phyloP scores from a whole-genome alignment of 2,888 invertebrate species.

The Polyploca ridens region DNA sequence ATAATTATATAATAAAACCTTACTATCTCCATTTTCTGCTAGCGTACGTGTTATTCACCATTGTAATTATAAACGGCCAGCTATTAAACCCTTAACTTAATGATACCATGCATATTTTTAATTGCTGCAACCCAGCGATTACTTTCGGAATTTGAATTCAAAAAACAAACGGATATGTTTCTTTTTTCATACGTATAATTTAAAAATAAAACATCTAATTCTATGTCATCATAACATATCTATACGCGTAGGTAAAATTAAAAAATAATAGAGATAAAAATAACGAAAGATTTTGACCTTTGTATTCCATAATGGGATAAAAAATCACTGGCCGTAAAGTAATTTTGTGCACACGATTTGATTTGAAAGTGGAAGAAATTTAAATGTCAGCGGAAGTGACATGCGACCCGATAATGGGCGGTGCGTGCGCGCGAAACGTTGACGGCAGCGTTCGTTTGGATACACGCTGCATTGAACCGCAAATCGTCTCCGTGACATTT shows the following conservation, averaged over 20 bases:
- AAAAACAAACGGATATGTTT: slow-evolving; percentile 27
- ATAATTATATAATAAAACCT: slow-evolving; percentile 49
- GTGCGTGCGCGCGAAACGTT: slow-evolving; percentile 52
- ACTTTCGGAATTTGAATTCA: slow-evolving; percentile 40
- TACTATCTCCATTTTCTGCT: slow-evolving; percentile 49
- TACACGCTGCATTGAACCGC: slow-evolving; percentile 39
- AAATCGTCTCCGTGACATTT: slow-evolving; percentile 48
- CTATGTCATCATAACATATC: neutral
- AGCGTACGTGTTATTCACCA: slow-evolving; percentile 43
- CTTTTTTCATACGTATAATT: neutral
- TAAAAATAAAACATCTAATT: neutral
- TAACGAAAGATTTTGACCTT: neutral
- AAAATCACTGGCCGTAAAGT: slow-evolving; percentile 25
- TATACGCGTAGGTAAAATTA: neutral
- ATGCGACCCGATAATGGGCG: slow-evolving; percentile 43
- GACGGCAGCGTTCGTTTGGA: slow-evolving; percentile 28
- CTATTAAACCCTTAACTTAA: slow-evolving; percentile 60
- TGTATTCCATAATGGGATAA: neutral
- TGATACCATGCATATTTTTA: slow-evolving; percentile 68
- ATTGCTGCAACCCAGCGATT: slow-evolving; percentile 50
- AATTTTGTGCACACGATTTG: slow-evolving; percentile 28
- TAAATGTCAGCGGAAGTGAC: slow-evolving; percentile 60
- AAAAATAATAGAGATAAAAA: neutral
- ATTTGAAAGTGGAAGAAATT: slow-evolving; percentile 31
- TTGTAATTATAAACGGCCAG: slow-evolving; percentile 59